Evolutionary conservation across 2,888 invertebrate genomes (phyloP).

Genomic region (Hypomecis atomaria): DNA sequence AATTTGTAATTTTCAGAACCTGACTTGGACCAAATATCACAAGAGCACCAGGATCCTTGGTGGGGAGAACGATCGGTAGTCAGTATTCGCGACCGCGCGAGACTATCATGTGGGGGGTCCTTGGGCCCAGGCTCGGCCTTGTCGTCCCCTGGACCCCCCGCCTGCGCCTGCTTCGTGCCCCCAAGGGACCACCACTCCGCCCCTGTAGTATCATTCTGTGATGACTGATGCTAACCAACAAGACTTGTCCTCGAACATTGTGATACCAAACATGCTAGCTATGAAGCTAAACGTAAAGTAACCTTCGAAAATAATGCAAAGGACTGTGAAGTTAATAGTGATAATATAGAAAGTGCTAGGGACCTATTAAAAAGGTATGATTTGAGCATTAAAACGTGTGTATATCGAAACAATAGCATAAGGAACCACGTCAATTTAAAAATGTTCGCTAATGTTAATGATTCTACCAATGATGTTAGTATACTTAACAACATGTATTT

Average conservation of each 20-base stretch:
- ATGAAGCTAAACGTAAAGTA: conserved; percentile 26
- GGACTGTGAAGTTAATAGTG: conserved; percentile 1
- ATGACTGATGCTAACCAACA: conserved; percentile 75
- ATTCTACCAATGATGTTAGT: conserved; percentile 30
- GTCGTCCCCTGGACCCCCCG: conserved; percentile 75
- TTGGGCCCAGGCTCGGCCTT: conserved; percentile 73
- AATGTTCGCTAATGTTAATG: conserved; percentile 30
- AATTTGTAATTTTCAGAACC: conserved; percentile 51
- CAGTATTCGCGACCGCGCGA: conserved; percentile 72
- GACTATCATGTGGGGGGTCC: conserved; percentile 73
- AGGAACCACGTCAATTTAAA: conserved; percentile 51
- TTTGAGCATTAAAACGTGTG: conserved; percentile 4
- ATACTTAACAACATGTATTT: conserved; percentile 32
- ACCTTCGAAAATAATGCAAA: conserved; percentile 6
- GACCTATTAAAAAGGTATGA: conserved; percentile 7
- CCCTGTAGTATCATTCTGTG: conserved; percentile 86
- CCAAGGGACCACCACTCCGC: conserved; percentile 83
- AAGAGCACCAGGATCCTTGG: conserved; percentile 57
- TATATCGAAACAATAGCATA: background rate
- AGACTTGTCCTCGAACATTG: conserved; percentile 18
- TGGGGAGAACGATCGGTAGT: conserved; percentile 66
- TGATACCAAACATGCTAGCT: conserved; percentile 12
- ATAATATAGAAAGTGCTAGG: conserved; percentile 14
- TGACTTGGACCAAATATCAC: conserved; percentile 53
- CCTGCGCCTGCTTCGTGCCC: conserved; percentile 76